Evolutionary conservation across 2,113 vertebrate genomes (phyloP).

Genomic region (Amphilophus citrinellus): DNA sequence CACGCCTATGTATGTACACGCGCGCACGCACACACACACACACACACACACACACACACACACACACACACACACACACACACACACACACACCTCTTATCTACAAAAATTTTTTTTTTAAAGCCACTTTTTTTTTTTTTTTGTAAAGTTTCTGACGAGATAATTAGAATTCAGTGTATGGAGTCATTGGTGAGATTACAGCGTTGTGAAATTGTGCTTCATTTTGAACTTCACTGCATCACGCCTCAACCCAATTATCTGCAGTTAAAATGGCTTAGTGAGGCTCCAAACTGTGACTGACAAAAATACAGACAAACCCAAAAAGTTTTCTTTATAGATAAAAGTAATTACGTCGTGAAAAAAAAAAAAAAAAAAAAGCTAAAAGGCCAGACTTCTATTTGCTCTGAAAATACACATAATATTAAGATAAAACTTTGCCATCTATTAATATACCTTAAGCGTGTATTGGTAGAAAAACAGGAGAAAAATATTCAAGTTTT

Average conservation of each 20-base stretch:
- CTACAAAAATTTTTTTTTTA: constrained; percentile 67
- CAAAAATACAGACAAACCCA: constrained; percentile 38
- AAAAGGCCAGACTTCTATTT: neutral
- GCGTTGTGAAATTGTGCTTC: constrained; percentile 69
- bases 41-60: no score
- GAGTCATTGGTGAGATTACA: constrained; percentile 74
- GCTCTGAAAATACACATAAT: neutral
- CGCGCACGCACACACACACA: no score
- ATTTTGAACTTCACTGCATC: constrained; percentile 75
- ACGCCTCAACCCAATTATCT: constrained; percentile 79
- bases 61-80: constrained; percentile 13
- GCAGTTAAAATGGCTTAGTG: constrained; percentile 69
- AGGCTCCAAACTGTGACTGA: constrained; percentile 61
- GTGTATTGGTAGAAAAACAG: neutral
- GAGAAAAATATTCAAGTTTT: neutral
- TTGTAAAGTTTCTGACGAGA: constrained; percentile 72
- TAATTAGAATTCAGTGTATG: constrained; percentile 80
- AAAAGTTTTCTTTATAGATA: constrained; percentile 51
- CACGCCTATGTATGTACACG: constrained; percentile 24
- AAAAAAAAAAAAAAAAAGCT: neutral
- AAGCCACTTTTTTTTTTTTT: constrained; percentile 51
- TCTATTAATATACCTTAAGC: constrained; percentile 1
- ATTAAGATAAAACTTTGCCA: constrained; percentile 18
- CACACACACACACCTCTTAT: constrained; percentile 31
- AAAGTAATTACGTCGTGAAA: constrained; percentile 32